These are phyloP conservation scores for Allolobophora icterica DNA, from an alignment of 2,888 invertebrate species.

Conservation along the genomic window DNA sequence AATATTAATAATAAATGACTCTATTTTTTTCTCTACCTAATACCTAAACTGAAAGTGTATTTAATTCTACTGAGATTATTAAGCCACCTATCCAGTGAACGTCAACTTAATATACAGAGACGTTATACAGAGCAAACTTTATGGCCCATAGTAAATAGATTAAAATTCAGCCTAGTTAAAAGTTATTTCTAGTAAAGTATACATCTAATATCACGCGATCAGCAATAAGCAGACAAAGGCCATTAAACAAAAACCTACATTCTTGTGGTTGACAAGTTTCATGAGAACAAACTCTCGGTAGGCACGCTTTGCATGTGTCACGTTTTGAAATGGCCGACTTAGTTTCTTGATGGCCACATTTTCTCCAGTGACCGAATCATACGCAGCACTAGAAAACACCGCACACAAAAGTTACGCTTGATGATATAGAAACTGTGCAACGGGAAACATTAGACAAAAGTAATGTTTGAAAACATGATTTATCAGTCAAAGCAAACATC, in stretches of 20 bases:
- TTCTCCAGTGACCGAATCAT: conserved; percentile 74
- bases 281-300: conserved; percentile 99
- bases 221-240: not conserved
- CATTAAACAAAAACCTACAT: conserved; percentile 69
- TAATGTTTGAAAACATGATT: not conserved
- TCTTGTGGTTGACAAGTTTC: conserved; percentile 99
- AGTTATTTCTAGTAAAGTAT: not conserved
- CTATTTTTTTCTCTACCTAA: no score
- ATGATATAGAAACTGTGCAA: not conserved
- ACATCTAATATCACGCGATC: not conserved
- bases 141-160: no score
- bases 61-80: no score
- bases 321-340: conserved; percentile 98
- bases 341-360: conserved; percentile 99
- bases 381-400: not conserved
- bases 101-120: no score
- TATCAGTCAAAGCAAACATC: not conserved
- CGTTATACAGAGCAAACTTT: no score
- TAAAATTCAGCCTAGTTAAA: no score
- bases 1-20: conserved; percentile 6
- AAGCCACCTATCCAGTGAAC: no score
- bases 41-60: no score
- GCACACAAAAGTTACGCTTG: not conserved
- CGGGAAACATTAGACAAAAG: not conserved
- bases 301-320: conserved; percentile 98